Evolutionary conservation across 2,888 invertebrate genomes (phyloP), one percentile per base, ranked within the genome.

Genomic region (Charanyca ferruginea): DNA sequence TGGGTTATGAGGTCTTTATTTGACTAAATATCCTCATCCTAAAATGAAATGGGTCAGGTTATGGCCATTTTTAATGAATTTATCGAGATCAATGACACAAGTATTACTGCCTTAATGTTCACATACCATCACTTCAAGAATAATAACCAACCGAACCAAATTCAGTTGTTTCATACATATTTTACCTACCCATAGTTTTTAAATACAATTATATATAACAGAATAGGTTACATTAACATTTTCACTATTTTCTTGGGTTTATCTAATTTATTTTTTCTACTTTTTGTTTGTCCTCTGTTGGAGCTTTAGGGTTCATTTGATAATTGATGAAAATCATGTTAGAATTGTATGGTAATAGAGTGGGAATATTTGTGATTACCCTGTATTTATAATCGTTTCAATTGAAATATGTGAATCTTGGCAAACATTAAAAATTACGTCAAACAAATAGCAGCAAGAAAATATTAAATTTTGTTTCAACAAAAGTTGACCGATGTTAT

Each of bases 151-250:
- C 35, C 13, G 35, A 2, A 16, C 16, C 16, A 16, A 38, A 16
- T 16, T 16, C 16, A 16, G 38, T 28, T 7, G 28, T 38, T 2
- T 32, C 9, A 11, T 9, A 8, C 32, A 32, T 11, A 32, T 32
- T 11, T 32, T 32, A 32, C 32, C 16, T 38, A 11, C 52, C 47
- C n/a, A 42, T 42, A 44, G 20, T n/a, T 51, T 54, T 22, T 22
- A 8, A 23, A 54, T 47, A 66, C 22, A 28, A 53, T 62, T 54
- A 61, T n/a, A 23, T 45, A 61, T 66, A 48, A 32, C 60, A 18
- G 52, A 53, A 28, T 28, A 7, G 63, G 63, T 71, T 49, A 58
- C 23, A 60, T 71, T 73, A 8, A 51, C 28, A 66, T 69, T 35
- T 52, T 60, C 38, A 25, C 32, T 32, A 48, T 41, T 58, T 55